Base-by-base conservation (phyloP, 2,113 vertebrate genomes). In the Caranx ignobilis region DNA sequence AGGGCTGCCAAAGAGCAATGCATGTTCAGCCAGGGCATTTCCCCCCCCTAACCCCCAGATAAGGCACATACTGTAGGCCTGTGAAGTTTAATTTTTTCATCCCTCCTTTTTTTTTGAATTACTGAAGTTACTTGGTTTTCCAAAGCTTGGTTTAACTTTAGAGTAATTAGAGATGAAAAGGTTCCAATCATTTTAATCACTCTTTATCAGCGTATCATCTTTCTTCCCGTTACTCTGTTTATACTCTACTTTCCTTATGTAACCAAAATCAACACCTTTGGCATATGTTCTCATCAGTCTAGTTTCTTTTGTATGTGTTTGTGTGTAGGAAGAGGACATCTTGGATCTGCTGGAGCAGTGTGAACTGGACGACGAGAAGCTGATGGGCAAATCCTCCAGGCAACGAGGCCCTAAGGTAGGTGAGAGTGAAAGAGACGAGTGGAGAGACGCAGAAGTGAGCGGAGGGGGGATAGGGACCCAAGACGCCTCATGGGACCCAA, bases 291-390 rank as follows among this genome's bases (percentile, higher is more conserved):
- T 78, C 26, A 77, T 79, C 34, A 47, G 11, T 15, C 10, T 50
- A 54, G 0, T 76, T 32, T 65, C 31, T 56, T 12, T 1, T 72
- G 10, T 52, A 10, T 85, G 18, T 77, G 50, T 77, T 55, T 12
- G 11, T 32, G 79, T 93, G 73, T 70, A 99, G 98, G 98, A 99
- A 82, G 98, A 98, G 94, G 98, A 99, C 87, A 98, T 99, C 92
- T 93, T 99, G 93, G 98, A 99, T 90, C 96, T 99, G 88, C 87
- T 99, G 91, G 98, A 99, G 75, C 97, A 99, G 48, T 99, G 98
- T 90, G 97, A 99, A 92, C 94, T 99, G 92, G 98, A 99, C 55
- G 98, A 99, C 61, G 98, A 99, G 92, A 99, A 98, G 83, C 87
- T 99, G 68, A 97, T 96, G 95, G 97, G 98, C 75, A 99, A 98